Conservation (phyloP, 2,113 vertebrate species). For the Engystomops pustulosus region DNA sequence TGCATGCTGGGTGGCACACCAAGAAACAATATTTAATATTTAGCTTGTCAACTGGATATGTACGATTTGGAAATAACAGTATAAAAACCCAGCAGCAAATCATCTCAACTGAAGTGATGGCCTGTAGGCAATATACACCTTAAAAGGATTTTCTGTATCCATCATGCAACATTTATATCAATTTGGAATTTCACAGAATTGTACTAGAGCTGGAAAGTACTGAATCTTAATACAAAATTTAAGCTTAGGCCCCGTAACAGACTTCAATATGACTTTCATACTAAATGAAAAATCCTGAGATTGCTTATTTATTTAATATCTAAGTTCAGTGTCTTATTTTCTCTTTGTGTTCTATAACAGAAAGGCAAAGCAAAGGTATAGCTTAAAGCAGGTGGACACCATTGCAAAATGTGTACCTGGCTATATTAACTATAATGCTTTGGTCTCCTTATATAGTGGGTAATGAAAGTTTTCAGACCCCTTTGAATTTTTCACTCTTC, state of each 20-base stretch:
- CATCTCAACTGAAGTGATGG: not conserved
- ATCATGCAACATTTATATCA: not conserved
- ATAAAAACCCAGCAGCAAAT: not conserved
- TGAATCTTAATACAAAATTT: not conserved
- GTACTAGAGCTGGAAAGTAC: not conserved
- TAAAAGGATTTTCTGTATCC: not conserved
- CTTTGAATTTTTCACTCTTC: too few species aligned
- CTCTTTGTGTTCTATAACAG: too few species aligned
- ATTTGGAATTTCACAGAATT: not conserved
- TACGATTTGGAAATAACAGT: not conserved
- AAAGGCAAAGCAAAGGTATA: too few species aligned
- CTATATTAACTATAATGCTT: too few species aligned
- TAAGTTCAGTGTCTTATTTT: not conserved
- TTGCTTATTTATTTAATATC: not conserved
- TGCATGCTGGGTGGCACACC: not conserved
- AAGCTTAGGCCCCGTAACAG: not conserved
- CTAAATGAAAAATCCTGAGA: not conserved
- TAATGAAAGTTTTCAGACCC: too few species aligned
- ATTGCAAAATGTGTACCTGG: too few species aligned
- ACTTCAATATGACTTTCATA: not conserved
- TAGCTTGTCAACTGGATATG: not conserved
- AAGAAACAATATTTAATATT: not conserved
- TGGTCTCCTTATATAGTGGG: too few species aligned
- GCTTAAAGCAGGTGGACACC: too few species aligned
- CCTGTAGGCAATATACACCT: not conserved